Conservation (phyloP, 2,888 invertebrate genomes). For the Noctuana brunneofusca region DNA sequence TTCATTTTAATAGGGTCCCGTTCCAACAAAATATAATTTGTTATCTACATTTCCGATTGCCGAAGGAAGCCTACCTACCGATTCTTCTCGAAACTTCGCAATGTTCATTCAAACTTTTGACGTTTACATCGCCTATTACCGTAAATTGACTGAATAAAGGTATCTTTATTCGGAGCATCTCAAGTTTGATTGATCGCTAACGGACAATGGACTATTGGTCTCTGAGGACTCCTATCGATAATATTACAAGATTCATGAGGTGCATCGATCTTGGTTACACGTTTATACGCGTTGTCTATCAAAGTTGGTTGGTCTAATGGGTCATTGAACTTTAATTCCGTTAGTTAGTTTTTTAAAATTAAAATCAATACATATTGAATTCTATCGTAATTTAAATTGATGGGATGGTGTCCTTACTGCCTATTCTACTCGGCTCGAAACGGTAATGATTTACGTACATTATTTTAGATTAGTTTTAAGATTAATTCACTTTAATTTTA, state of each 20-base stretch:
- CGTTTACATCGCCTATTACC: conserved; percentile 19
- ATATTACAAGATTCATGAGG: conserved; percentile 10
- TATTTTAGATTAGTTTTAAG: too few species aligned
- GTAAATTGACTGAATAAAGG: conserved; percentile 27
- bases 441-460: too few species aligned
- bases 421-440: too few species aligned
- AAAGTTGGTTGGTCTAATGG: too few species aligned
- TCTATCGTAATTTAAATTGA: too few species aligned
- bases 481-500: too few species aligned
- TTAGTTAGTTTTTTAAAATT: too few species aligned
- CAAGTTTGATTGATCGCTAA: conserved; percentile 19
- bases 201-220: conserved; percentile 17
- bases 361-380: too few species aligned
- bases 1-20: too few species aligned
- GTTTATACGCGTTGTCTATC: not conserved
- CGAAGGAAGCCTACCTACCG: not conserved
- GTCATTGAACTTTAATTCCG: too few species aligned
- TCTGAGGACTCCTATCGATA: conserved; percentile 13
- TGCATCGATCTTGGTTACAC: conserved; percentile 1
- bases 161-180: conserved; percentile 18
- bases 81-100: conserved; percentile 11
- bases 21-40: not conserved
- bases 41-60: conserved; percentile 12
- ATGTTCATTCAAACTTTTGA: conserved; percentile 13
- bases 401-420: too few species aligned